Base-by-base conservation (phyloP, 2,797 vertebrate genomes). In the Spatula versicolor region DNA sequence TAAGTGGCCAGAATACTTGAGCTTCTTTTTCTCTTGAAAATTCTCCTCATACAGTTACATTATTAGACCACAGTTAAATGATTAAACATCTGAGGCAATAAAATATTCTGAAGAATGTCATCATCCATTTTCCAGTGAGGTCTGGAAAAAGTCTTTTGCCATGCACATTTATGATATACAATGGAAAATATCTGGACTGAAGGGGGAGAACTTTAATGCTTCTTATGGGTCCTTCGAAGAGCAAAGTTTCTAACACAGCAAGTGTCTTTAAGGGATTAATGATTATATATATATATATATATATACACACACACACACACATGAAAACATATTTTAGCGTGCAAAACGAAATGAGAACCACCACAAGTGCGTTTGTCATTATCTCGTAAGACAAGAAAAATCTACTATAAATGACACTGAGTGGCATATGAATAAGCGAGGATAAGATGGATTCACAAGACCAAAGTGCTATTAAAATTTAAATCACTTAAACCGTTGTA, bases 281-380 rank as follows among this genome's bases (percentile, higher is more conserved):
- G 23, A 23, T 48, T 21, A 20, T 46, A 11, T 46, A 46, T 46
- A 45, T 10, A 46, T 3, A 35, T 37, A 39, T 39, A 39, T 39
- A 39, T 39, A 48, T 1, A 48, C 7, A 23, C 13, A 48, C 12
- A 48, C 46, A 48, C 7, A 48, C 12, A 43, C 7, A 45, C 9
- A 45, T 10, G 43, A 45, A 45, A 19, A 45, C 43, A 45, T 21
- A 46, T 14, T 50, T 85, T 30, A 82, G 21, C 9, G 35, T 66
- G 64, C 31, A 76, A 90, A 73, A 8, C 30, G 28, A 82, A 85
- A 41, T 4, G 75, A 20, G 55, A 9, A n/a, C n/a, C n/a, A 81
- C 14, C 25, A 59, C 17, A 33, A 19, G 35, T 4, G 2, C 22
- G 0, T 9, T 41, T 3, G 68, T 52, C 4, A 73, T 48, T 48